Evolutionary conservation across 2,113 vertebrate genomes (phyloP).

Genomic region (Sitta europaea): DNA sequence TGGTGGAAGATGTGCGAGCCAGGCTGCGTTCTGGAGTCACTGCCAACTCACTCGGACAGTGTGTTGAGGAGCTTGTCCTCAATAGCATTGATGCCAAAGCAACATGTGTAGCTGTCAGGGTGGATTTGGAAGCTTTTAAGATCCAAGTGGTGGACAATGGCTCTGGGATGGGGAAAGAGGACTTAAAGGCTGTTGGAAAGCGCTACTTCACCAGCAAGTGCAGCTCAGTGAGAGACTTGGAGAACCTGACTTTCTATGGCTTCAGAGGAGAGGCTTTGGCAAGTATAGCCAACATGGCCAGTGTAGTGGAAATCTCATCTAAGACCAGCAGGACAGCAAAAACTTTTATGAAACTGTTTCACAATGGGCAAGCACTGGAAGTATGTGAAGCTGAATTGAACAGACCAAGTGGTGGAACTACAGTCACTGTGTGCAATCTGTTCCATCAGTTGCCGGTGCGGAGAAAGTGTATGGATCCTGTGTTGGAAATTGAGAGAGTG

Average conservation of each 20-base stretch:
- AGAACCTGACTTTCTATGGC: slow-evolving; percentile 83
- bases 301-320: slow-evolving; percentile 87
- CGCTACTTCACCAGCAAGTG: slow-evolving; percentile 93
- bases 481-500: slow-evolving; percentile 86
- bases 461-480: slow-evolving; percentile 81
- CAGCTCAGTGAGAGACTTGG: slow-evolving; percentile 79
- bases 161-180: slow-evolving; percentile 78
- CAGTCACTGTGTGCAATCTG: slow-evolving; percentile 84
- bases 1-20: slow-evolving; percentile 81
- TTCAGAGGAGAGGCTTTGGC: slow-evolving; percentile 94
- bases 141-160: slow-evolving; percentile 95
- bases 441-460: slow-evolving; percentile 91
- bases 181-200: slow-evolving; percentile 79
- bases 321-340: slow-evolving; percentile 76
- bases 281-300: slow-evolving; percentile 82
- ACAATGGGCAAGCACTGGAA: slow-evolving; percentile 75
- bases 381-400: slow-evolving; percentile 77
- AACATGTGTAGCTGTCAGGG: slow-evolving; percentile 86
- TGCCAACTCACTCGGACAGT: slow-evolving; percentile 83
- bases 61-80: slow-evolving; percentile 90
- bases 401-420: slow-evolving; percentile 87
- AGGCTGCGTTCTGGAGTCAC: slow-evolving; percentile 87
- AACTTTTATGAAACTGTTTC: slow-evolving; percentile 86
- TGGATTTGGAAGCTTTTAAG: slow-evolving; percentile 89
- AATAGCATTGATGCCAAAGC: slow-evolving; percentile 91